Conservation (phyloP, 2,888 invertebrate species). For the Scaptomyza caliginosa region DNA sequence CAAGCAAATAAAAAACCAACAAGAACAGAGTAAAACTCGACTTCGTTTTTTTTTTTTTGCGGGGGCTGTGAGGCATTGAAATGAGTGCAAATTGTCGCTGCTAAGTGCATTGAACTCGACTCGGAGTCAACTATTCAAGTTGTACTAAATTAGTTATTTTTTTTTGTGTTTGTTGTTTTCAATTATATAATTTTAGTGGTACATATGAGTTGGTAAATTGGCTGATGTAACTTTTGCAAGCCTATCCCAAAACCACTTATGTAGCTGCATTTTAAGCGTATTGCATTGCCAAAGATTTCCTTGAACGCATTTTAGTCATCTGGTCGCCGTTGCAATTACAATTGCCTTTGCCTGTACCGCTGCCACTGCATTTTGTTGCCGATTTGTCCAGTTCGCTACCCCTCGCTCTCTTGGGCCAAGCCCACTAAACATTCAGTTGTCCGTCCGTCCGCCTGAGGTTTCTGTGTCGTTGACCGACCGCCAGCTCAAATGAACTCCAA, state of each 20-base stretch:
- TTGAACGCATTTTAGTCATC: slow-evolving; percentile 72
- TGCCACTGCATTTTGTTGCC: neutral
- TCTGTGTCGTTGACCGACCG: slow-evolving; percentile 83
- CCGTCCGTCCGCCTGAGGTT: slow-evolving; percentile 60
- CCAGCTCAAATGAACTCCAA: slow-evolving; percentile 80
- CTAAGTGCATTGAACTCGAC: slow-evolving; percentile 69
- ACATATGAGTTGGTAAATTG: slow-evolving; percentile 2
- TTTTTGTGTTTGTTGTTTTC: slow-evolving; percentile 21
- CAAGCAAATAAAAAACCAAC: neutral
- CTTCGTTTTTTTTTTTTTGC: slow-evolving; percentile 46
- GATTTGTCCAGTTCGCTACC: slow-evolving; percentile 2
- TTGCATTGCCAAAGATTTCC: slow-evolving; percentile 75
- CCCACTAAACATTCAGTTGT: slow-evolving; percentile 59
- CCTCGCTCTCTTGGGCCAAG: slow-evolving; percentile 39
- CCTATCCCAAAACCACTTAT: slow-evolving; percentile 40
- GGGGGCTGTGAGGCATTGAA: slow-evolving; percentile 61
- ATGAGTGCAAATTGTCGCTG: slow-evolving; percentile 70
- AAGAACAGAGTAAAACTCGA: slow-evolving; percentile 40
- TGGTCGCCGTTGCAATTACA: slow-evolving; percentile 27
- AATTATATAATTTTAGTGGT: slow-evolving; percentile 37
- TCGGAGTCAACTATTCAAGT: slow-evolving; percentile 6
- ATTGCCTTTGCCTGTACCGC: slow-evolving; percentile 2
- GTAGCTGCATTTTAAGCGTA: slow-evolving; percentile 15
- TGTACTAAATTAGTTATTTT: slow-evolving; percentile 39
- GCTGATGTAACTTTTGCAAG: slow-evolving; percentile 34